phyloP scores from a whole-genome alignment of 2,113 vertebrate species.

The Lophochroa leadbeateri region DNA sequence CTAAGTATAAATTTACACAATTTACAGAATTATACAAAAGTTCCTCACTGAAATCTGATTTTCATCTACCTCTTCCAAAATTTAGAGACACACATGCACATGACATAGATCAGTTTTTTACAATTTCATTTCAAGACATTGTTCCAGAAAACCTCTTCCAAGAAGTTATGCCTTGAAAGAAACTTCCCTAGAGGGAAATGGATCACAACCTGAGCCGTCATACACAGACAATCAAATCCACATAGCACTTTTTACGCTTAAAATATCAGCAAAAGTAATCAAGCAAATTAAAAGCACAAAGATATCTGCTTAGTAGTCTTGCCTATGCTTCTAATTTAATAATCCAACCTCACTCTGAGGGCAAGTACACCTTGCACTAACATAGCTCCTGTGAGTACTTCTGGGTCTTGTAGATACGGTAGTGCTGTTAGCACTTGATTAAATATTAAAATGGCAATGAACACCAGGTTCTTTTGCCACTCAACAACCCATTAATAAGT shows the following conservation, averaged over 20 bases:
- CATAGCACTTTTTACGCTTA: not conserved
- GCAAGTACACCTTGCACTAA: not conserved
- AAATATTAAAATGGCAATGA: constrained; percentile 24
- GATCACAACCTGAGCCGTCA: not conserved
- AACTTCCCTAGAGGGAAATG: not conserved
- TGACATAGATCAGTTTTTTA: not conserved
- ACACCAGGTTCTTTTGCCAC: not conserved
- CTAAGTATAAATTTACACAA: not conserved
- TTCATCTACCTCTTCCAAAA: not conserved
- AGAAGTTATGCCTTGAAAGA: not conserved
- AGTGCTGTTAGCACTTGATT: constrained; percentile 25
- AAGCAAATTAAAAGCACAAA: not conserved
- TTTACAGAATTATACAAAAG: not conserved
- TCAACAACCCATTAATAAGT: not conserved
- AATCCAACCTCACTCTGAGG: not conserved
- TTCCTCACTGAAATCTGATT: not conserved
- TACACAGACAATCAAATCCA: not conserved
- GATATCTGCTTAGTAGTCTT: not conserved
- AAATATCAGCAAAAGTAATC: constrained; percentile 8
- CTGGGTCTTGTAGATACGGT: not conserved
- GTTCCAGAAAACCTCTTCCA: not conserved
- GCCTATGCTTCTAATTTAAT: not conserved
- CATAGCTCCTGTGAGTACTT: not conserved
- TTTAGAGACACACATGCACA: not conserved
- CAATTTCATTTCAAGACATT: not conserved